Conservation (phyloP, 2,888 invertebrate species). For the Amphipyra berbera region DNA sequence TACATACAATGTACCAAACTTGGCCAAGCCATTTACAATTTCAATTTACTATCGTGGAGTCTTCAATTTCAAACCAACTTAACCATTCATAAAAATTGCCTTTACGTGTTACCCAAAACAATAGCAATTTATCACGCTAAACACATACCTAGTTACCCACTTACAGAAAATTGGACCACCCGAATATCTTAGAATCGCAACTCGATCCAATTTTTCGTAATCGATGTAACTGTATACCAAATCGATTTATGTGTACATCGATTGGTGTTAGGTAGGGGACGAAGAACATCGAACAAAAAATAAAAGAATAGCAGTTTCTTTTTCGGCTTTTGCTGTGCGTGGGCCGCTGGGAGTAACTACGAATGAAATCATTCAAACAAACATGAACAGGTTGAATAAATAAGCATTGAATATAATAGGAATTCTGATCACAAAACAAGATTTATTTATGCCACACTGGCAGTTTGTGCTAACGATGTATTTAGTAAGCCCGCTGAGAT, state of each 20-base stretch:
- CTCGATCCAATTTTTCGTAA: conserved; percentile 69
- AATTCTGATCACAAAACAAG: conserved; percentile 53
- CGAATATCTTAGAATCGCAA: conserved; percentile 60
- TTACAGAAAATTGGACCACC: conserved; percentile 54
- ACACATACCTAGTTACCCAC: conserved; percentile 48
- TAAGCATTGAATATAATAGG: conserved; percentile 61
- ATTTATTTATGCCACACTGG: conserved; percentile 53
- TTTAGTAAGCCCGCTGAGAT: conserved; percentile 50
- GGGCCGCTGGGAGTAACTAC: conserved; percentile 72
- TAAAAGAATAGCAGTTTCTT: conserved; percentile 66
- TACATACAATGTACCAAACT: conserved; percentile 6
- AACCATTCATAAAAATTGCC: conserved; percentile 42
- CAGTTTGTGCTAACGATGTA: conserved; percentile 46
- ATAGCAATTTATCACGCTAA: conserved; percentile 45
- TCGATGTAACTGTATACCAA: conserved; percentile 66
- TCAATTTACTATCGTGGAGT: conserved; percentile 25
- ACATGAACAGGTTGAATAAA: conserved; percentile 84
- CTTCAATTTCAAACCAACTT: conserved; percentile 16
- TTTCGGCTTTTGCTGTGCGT: conserved; percentile 70
- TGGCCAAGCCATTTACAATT: conserved; percentile 16
- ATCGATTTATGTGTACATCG: conserved; percentile 63
- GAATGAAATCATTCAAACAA: conserved; percentile 77
- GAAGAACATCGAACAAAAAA: conserved; percentile 65
- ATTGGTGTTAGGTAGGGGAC: conserved; percentile 58
- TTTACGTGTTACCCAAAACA: conserved; percentile 41